Percentiles rank a stretch among this genome's conserved stretches.
phyloP scores from a whole-genome alignment of 1,140 invertebrate genomes.

The Armadillidium nasatum region DNA sequence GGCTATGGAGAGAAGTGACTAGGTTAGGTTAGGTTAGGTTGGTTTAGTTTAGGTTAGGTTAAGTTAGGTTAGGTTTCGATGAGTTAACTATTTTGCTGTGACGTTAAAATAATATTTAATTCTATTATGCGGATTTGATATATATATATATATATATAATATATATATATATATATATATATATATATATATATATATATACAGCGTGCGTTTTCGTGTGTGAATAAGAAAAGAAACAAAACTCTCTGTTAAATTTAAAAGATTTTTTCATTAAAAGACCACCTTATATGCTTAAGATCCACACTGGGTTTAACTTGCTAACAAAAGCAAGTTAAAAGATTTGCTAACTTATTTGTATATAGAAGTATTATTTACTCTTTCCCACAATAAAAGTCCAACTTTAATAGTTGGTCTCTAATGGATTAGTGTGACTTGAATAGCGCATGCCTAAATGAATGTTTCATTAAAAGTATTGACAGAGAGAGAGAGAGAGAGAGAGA shows the following conservation, averaged over 20 bases:
- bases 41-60: too few species aligned
- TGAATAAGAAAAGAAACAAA: too few species aligned
- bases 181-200: too few species aligned
- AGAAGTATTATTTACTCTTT: neutral
- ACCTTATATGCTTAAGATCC: neutral
- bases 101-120: too few species aligned
- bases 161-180: too few species aligned
- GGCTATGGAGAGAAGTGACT: too few species aligned
- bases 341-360: slow-evolving; percentile 3
- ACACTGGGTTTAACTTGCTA: slow-evolving; percentile 2
- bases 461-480: neutral
- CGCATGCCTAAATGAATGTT: neutral
- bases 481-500: neutral
- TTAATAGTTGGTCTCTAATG: neutral
- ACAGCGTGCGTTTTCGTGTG: too few species aligned
- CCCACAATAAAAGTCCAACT: slow-evolving; percentile 4
- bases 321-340: slow-evolving; percentile 8
- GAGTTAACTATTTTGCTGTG: too few species aligned
- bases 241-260: neutral
- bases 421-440: slow-evolving; percentile 6
- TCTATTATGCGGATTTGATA: too few species aligned
- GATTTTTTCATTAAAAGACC: neutral
- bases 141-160: too few species aligned
- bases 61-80: too few species aligned
- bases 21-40: too few species aligned